A percentile compares a stretch with the other conserved stretches of the same genome.
Evolutionary conservation across 2,113 vertebrate species (phyloP).

Genomic region (Circaetus gallicus): DNA sequence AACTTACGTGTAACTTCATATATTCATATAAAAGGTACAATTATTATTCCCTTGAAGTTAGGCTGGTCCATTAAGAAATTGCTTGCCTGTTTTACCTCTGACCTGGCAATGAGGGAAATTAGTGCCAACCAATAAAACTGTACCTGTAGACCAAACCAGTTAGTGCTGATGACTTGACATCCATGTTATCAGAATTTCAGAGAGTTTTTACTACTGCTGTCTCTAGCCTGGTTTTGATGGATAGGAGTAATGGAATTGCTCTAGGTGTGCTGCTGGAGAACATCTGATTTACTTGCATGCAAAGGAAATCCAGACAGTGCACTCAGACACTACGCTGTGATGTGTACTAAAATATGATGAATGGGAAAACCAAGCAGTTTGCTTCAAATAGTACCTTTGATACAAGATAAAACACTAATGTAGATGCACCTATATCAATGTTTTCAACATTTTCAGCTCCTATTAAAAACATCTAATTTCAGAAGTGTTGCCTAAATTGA

Average conservation of each 20-base stretch:
- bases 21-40: neutral
- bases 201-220: neutral
- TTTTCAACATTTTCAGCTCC: neutral
- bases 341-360: neutral
- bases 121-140: neutral
- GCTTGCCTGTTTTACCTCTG: neutral
- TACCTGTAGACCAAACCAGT: neutral
- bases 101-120: neutral
- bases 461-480: neutral
- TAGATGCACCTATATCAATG: rapidly evolving
- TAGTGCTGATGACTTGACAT: neutral
- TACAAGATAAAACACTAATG: neutral
- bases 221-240: neutral
- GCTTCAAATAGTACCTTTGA: neutral
- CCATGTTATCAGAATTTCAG: neutral
- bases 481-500: neutral
- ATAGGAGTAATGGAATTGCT: neutral
- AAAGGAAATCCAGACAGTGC: neutral
- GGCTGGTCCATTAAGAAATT: neutral
- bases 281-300: neutral
- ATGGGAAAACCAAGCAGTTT: neutral
- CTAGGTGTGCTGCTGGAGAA: neutral
- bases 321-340: neutral
- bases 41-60: neutral
- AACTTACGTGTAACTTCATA: neutral